Base-by-base conservation (phyloP, 2,888 invertebrate genomes). In the Palloptera scutellata region DNA sequence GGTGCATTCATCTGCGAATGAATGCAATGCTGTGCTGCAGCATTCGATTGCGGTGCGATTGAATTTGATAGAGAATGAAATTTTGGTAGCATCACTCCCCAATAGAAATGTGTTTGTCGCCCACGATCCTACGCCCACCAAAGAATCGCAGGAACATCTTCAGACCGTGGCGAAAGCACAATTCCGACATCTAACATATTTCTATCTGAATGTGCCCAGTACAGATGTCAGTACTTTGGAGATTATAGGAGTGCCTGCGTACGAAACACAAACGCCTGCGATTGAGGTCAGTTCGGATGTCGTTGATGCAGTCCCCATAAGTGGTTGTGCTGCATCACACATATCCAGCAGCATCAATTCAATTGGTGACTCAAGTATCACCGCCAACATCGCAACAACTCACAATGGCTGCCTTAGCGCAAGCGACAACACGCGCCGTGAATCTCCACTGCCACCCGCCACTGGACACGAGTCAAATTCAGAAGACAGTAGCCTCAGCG, bases 401-500 rank as follows among this genome's bases (percentile, higher is more conserved):
- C 64, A 64, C 43, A 68, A 69, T 51, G 64, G 51, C 19, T 68
- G 78, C 66, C 77, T 72, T n/a, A 79, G 74, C 15, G 64, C 66
- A 9, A 67, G 53, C 58, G 67, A 67, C 40, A 61, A 70, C 62
- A 2, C 42, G 57, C 75, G 72, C n/a, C 75, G 76, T 5, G 74
- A 74, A 54, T 76, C 75, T n/a, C 74, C 75, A 9, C 64, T 73
- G 57, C 72, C 69, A 66, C 75, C 76, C 78, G 67, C 73, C 15
- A 77, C 67, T 66, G 67, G 83, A 67, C 81, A 81, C 61, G 91
- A 91, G 77, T 91, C 91, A 78, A 90, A 91, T 75, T 91, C 91
- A 75, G 92, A 92, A 79, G 92, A 92, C 77, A 91, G 91, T 78
- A 92, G 91, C 79, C 86, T 91, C 48, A 92, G 91, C 72, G 92